A percentile compares a stretch with the other conserved stretches of the same genome.
Conservation (phyloP, 2,113 vertebrate species). For the Antigone vipio region DNA sequence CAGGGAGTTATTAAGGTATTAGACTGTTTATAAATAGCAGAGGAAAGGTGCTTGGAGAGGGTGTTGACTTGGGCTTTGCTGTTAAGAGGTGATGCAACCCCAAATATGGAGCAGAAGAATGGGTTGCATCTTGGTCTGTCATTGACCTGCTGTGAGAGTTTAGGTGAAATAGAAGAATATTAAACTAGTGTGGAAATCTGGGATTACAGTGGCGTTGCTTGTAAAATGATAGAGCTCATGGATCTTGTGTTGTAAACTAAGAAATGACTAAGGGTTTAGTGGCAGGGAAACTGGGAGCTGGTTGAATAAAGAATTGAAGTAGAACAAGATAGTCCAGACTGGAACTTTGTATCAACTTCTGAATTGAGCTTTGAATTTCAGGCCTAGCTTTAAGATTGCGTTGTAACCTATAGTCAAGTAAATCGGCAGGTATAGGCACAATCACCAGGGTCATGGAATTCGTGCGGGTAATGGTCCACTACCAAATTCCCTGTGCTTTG, state of each 20-base stretch:
- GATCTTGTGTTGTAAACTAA: not conserved
- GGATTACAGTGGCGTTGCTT: not conserved
- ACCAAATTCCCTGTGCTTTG: not conserved
- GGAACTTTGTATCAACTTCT: not conserved
- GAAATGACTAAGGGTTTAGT: not conserved
- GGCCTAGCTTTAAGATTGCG: not conserved
- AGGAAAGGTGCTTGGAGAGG: not conserved
- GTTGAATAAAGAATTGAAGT: not conserved
- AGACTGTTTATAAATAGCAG: not conserved
- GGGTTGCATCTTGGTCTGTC: not conserved
- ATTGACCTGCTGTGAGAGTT: not conserved
- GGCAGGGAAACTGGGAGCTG: not conserved
- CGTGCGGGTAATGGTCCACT: too few species aligned
- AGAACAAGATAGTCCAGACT: not conserved
- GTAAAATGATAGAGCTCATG: not conserved
- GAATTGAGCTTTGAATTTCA: not conserved
- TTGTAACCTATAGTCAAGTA: too few species aligned
- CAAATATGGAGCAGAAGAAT: not conserved
- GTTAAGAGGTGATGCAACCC: not conserved
- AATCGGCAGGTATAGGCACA: not conserved
- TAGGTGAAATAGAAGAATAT: not conserved
- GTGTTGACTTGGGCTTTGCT: not conserved
- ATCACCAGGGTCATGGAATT: not conserved
- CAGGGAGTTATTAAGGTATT: not conserved
- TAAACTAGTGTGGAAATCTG: not conserved